Evolutionary conservation across 1,140 invertebrate genomes (phyloP), one percentile per base, ranked within the genome.

Genomic region (Drosophila athabasca): DNA sequence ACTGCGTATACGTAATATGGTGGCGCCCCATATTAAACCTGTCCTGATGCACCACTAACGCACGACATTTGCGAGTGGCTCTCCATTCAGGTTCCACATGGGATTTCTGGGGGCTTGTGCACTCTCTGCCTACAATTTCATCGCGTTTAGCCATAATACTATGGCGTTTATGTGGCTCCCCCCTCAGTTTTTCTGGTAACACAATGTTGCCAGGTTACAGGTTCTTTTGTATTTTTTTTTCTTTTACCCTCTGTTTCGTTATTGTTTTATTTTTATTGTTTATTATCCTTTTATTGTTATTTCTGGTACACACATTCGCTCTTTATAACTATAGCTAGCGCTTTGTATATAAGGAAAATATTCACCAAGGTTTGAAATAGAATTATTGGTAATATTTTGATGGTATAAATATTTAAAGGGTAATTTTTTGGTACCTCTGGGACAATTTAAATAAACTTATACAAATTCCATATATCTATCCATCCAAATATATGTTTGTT

Each of bases 1-100:
- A 62, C 55, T 57, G 71, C 80, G 80, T 76, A 83, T 83, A 84
- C 80, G 62, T 84, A 72, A 79, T 62, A 43, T 29, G 24, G 53
- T 46, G 43, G 45, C 19, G 48, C 49, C 62, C 46, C 44, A 54
- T 77, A 74, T 69, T 73, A 62, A 81, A 67, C 11, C 4, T 81
- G 61, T 13, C 35, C 44, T 61, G 7, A 44, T 60, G 71, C 69
- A 29, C 52, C 65, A 43, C 52, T 39, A 39, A 39, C 35, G 35
- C 35, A 39, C 11, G 35, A 39, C 35, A 39, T 39, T 39, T 75
- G 60, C 45, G 57, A 54, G 48, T 57, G 71, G 70, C 54, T 65
- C 50, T 45, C 62, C 45, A 53, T 62, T 55, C 46, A 26, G 19
- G 7, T 43, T 17, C 15, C 19, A 1, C 51, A 49, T 46, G 7